Base-by-base conservation (phyloP, 1,140 invertebrate species). In the Drosophila jambulina region DNA sequence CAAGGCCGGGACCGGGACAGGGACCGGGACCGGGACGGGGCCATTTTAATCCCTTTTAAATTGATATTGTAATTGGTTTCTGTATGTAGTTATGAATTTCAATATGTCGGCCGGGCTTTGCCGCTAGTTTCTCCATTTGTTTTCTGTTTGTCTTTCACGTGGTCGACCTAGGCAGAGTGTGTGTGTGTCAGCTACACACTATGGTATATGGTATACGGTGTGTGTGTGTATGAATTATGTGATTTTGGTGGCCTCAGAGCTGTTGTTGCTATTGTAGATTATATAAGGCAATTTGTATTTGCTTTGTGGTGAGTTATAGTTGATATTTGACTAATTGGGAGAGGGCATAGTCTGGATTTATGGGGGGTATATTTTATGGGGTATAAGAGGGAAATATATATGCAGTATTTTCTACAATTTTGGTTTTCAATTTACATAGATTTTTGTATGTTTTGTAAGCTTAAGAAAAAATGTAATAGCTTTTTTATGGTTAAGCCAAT, bases 1-100 rank as follows among this genome's bases (percentile, higher is more conserved):
- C 36, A 43, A 15, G 46, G 68, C 71, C 65, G 29, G 49, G 29
- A 25, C 17, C 58, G 2, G 21, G 29, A 25, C 17, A 54, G 2
- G 21, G 65, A 78, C 53, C 53, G 48, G 40, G 8, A 42, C 19
- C 42, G 42, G 23, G 23, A 27, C 23, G 23, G 9, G 68, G 63
- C 51, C 80, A 75, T 81, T 90, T 88, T 88, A 88, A 88, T 88
- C 85, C 85, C 81, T 82, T 88, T 88, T 90, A 88, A 88, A 88
- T 88, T 88, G 85, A 90, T 88, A 88, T 88, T 88, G 86, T 88
- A 88, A 88, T 88, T 88, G 85, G 81, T 90, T 88, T 88, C 67
- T 81, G 75, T 84, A 68, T 84, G 74, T 87, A 87, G 84, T 84
- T 88, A 88, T 87, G 84, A 80, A 83, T 84, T 84, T 81, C 84